Base-by-base conservation (phyloP, 2,888 invertebrate species). In the Lymantria dispar region DNA sequence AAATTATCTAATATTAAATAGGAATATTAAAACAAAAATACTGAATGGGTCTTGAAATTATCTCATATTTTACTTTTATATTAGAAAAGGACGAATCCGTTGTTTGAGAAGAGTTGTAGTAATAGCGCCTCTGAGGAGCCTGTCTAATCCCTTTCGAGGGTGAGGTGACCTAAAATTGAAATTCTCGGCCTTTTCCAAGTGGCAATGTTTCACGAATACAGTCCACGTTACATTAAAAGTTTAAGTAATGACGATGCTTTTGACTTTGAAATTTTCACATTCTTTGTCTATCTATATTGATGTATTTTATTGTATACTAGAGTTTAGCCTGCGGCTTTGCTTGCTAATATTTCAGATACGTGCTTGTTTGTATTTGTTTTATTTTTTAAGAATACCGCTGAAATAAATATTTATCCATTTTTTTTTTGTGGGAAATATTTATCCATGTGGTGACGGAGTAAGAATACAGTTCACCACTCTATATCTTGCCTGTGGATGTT, bases 1-100 rank as follows among this genome's bases (percentile, higher is more conserved):
- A 22, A 2, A 22, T 22, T 3, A 22, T 22, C 22, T 22, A 22
- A 22, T 22, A 22, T 22, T 22, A 66, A 62, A 69, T 66, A n/a
- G n/a, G n/a, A 22, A 22, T 22, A 22, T 22, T 22, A 66, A 62
- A 69, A 65, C 68, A 70, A 63, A 61, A 70, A 56, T 50, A 47
- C 49, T 54, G 50, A 63, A 62, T 60, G 61, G 72, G 70, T 74
- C 72, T 65, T 66, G 56, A 59, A 61, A 60, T 54, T 60, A 56
- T 58, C 66, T 70, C 70, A 77, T 80, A 81, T 79, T 76, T 81
- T 74, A 79, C 78, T 76, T 76, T 78, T 76, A 79, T 74, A 68
- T 69, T 64, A 65, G 68, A 62, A 65, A 71, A 71, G 70, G 72
- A 62, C 61, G 72, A 72, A 73, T 71, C 70, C 76, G 70, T 73